Conservation (phyloP, 2,888 invertebrate species). For the Lymantria monacha region DNA sequence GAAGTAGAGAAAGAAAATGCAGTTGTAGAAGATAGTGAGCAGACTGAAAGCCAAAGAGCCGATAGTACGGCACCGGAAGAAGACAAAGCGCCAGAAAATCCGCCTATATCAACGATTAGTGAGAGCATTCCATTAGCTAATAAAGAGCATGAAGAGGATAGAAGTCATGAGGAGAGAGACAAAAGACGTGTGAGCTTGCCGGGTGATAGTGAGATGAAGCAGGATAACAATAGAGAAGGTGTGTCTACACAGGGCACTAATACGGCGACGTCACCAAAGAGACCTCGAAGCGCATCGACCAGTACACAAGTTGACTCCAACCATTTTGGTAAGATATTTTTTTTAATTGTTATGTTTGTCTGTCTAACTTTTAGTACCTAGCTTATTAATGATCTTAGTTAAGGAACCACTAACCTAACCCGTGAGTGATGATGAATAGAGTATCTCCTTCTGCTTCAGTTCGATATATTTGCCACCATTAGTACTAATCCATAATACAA, state of each 20-base stretch:
- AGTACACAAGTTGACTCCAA: conserved; percentile 93
- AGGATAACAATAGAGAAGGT: conserved; percentile 66
- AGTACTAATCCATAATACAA: no score
- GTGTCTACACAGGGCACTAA: conserved; percentile 65
- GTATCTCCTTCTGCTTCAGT: no score
- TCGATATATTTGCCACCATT: no score
- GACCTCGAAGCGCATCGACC: conserved; percentile 90
- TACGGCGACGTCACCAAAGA: conserved; percentile 83
- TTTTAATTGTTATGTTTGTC: neutral
- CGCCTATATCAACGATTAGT: conserved; percentile 88
- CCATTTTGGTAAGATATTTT: conserved; percentile 87
- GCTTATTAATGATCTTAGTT: no score
- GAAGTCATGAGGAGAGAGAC: conserved; percentile 69
- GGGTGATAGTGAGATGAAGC: conserved; percentile 72
- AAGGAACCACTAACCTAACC: no score
- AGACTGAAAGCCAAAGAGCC: conserved; percentile 62
- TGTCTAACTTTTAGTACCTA: no score
- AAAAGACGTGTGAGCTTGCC: conserved; percentile 85
- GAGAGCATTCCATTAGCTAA: conserved; percentile 84
- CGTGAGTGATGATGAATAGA: no score
- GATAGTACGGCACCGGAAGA: conserved; percentile 52
- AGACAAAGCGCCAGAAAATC: conserved; percentile 80
- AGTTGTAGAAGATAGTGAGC: conserved; percentile 56
- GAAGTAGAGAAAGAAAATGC: conserved; percentile 41
- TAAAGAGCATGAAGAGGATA: conserved; percentile 66